Conservation (phyloP, 1,140 invertebrate species). For the Pomphorhynchus laevis region DNA sequence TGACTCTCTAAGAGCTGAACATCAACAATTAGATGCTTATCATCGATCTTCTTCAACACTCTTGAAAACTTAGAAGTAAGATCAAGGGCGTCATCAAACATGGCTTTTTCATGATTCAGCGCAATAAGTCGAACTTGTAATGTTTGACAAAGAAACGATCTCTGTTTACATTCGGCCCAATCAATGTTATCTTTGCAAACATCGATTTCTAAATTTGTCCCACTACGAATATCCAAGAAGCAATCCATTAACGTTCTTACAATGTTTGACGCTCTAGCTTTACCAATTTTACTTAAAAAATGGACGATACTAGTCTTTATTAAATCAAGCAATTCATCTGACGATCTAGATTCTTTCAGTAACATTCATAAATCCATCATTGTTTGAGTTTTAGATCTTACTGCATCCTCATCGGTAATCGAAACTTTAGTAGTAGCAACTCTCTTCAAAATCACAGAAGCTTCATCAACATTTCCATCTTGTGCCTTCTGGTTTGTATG, state of each 20-base stretch:
- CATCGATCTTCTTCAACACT: conserved; percentile 90
- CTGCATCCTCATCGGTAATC: no score
- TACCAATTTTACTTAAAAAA: conserved; percentile 61
- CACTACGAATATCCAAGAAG: conserved; percentile 72
- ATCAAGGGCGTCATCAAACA: conserved; percentile 1
- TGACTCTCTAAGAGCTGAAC: conserved; percentile 76
- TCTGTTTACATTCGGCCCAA: conserved; percentile 84
- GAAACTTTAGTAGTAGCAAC: no score
- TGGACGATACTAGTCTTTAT: no score
- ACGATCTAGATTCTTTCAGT: no score
- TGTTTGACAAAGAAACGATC: conserved; percentile 75
- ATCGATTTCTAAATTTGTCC: conserved; percentile 37
- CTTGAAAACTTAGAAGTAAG: conserved; percentile 37
- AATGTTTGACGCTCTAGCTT: conserved; percentile 89
- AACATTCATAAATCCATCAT: no score
- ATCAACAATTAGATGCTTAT: conserved; percentile 87
- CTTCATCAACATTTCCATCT: no score
- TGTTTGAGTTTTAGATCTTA: no score
- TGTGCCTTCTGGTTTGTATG: no score
- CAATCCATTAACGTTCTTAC: conserved; percentile 76
- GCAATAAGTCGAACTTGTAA: conserved; percentile 28
- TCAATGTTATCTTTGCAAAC: conserved; percentile 70
- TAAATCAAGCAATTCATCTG: no score
- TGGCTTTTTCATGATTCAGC: conserved; percentile 6
- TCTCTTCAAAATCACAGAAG: no score